phyloP scores from a whole-genome alignment of 2,113 vertebrate genomes.

The Coreoperca whiteheadi region DNA sequence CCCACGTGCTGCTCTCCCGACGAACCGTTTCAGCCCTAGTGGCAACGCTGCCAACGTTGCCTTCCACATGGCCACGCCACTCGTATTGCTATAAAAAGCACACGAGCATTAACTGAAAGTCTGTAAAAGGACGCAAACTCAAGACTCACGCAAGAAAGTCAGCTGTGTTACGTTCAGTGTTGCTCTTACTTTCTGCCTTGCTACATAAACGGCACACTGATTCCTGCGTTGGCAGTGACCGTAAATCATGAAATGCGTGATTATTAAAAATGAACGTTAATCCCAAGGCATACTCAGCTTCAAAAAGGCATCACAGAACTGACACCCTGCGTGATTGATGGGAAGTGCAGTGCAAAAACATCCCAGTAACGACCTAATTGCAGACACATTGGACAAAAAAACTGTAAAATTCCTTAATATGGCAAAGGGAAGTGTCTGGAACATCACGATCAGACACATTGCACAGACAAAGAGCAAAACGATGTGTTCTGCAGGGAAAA shows the following conservation, averaged over 20 bases:
- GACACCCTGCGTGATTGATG: conserved; percentile 4
- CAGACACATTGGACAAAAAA: conserved; percentile 32
- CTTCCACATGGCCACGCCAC: no score
- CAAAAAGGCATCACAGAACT: not conserved
- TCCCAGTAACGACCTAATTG: conserved; percentile 38
- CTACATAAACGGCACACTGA: not conserved
- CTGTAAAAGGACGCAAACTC: not conserved
- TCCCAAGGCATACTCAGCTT: not conserved
- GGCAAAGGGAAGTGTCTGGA: conserved; percentile 40
- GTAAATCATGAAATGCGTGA: not conserved
- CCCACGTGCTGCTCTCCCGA: no score
- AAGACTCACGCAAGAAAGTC: not conserved
- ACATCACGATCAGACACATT: not conserved
- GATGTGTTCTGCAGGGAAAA: conserved; percentile 17
- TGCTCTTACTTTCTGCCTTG: not conserved
- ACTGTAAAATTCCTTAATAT: conserved; percentile 22
- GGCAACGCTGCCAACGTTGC: no score
- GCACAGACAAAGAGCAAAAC: not conserved
- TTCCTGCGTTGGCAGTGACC: not conserved
- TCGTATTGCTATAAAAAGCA: not conserved
- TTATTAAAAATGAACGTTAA: not conserved
- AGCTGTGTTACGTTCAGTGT: not conserved
- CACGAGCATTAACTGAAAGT: not conserved
- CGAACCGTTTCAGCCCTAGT: no score
- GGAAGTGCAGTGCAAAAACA: conserved; percentile 2